A percentile compares a stretch with the other conserved stretches of the same genome.
These are phyloP conservation scores for Polylopha cassiicola DNA, from an alignment of 2,888 invertebrate species.

Conservation along the genomic window DNA sequence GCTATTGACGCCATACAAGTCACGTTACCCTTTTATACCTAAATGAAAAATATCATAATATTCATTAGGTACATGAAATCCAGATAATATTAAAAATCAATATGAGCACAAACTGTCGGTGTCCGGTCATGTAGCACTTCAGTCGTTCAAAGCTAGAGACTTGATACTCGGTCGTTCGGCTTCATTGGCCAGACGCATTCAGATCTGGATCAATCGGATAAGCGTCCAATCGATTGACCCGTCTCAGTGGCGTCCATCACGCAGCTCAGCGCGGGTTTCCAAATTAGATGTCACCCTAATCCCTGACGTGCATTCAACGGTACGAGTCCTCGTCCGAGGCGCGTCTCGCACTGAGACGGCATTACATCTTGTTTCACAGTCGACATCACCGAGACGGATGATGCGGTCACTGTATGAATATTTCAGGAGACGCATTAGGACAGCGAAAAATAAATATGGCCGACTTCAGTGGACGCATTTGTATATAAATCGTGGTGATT, in stretches of 20 bases:
- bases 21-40: no score
- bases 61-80: no score
- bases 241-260: conserved; percentile 3
- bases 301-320: conserved; percentile 14
- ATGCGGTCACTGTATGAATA: conserved; percentile 70
- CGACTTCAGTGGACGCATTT: conserved; percentile 65
- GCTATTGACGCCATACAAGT: no score
- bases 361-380: conserved; percentile 55
- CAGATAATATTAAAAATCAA: no score
- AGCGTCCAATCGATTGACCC: conserved; percentile 2
- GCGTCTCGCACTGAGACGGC: conserved; percentile 29
- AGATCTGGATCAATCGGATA: conserved; percentile 3
- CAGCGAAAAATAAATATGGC: conserved; percentile 71
- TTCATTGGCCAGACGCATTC: not conserved
- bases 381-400: conserved; percentile 66
- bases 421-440: conserved; percentile 71
- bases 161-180: no score
- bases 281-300: conserved; percentile 12
- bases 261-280: not conserved
- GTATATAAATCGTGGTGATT: conserved; percentile 68
- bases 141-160: no score
- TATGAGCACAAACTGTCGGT: no score
- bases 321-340: conserved; percentile 1
- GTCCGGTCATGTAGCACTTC: no score
- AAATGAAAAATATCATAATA: no score